A percentile compares a stretch with the other conserved stretches of the same genome.
phyloP scores from a whole-genome alignment of 2,888 invertebrate genomes.

The Cosmia trapezina region DNA sequence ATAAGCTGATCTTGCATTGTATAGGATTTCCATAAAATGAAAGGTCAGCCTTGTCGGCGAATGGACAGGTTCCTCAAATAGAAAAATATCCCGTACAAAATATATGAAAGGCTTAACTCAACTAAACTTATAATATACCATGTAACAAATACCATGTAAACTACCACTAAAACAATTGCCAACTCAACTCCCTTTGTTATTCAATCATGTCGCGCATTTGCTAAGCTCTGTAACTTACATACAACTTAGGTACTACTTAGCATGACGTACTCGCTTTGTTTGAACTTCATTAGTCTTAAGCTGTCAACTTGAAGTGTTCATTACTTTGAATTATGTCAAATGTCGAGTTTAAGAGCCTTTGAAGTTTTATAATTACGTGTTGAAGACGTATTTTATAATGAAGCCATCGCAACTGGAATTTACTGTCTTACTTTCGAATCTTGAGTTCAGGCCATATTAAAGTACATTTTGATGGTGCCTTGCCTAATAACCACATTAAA shows the following conservation, averaged over 20 bases:
- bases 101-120: too few relatives aligned
- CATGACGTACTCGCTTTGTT: constrained; percentile 31
- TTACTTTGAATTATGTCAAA: constrained; percentile 30
- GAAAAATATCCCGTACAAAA: too few relatives aligned
- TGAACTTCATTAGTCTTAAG: constrained; percentile 42
- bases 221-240: constrained; percentile 11
- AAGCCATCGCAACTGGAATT: too few relatives aligned
- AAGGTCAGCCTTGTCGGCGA: too few relatives aligned
- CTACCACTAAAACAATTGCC: too few relatives aligned
- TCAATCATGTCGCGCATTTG: not conserved
- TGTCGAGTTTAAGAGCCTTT: constrained; percentile 9
- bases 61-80: too few relatives aligned
- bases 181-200: too few relatives aligned
- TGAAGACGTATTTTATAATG: not conserved
- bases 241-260: constrained; percentile 1
- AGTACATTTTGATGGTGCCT: not conserved
- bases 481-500: too few relatives aligned
- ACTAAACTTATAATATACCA: too few relatives aligned
- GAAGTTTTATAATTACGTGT: constrained; percentile 13
- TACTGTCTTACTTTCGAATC: not conserved
- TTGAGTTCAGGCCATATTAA: not conserved
- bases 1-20: too few relatives aligned
- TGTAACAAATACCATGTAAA: too few relatives aligned
- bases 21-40: too few relatives aligned
- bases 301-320: constrained; percentile 33